phyloP scores from a whole-genome alignment of 2,113 vertebrate genomes.

The Protomyctophum bolini region DNA sequence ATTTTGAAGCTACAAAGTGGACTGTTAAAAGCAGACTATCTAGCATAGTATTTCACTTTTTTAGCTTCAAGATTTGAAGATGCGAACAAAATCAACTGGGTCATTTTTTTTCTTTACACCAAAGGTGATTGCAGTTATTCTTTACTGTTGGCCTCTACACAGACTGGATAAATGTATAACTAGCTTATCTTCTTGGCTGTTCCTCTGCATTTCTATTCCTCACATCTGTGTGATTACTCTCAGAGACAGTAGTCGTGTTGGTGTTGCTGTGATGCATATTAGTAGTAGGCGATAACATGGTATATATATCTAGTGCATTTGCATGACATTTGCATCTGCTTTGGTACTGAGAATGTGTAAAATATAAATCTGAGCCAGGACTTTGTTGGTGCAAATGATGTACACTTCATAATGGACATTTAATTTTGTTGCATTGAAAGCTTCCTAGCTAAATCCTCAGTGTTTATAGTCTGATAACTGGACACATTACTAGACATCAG shows the following conservation, averaged over 20 bases:
- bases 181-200: slow-evolving; percentile 2
- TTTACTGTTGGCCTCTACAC: no score
- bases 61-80: no score
- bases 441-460: no score
- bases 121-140: no score
- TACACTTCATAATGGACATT: background rate
- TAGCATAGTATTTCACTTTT: no score
- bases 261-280: slow-evolving; percentile 45
- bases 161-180: no score
- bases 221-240: slow-evolving; percentile 29
- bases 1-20: no score
- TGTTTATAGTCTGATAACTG: no score
- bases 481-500: no score
- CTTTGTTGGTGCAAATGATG: background rate
- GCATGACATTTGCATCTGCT: background rate
- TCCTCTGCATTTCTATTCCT: slow-evolving; percentile 19
- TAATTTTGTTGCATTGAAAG: background rate
- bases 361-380: background rate
- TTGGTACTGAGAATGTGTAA: background rate
- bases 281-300: slow-evolving; percentile 13
- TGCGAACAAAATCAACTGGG: no score
- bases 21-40: no score
- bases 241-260: slow-evolving; percentile 26
- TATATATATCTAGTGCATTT: slow-evolving; percentile 1
- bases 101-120: no score